A percentile compares a stretch with the other conserved stretches of the same genome.
Evolutionary conservation across 2,113 vertebrate species (phyloP).

Genomic region (Oryzias javanicus): DNA sequence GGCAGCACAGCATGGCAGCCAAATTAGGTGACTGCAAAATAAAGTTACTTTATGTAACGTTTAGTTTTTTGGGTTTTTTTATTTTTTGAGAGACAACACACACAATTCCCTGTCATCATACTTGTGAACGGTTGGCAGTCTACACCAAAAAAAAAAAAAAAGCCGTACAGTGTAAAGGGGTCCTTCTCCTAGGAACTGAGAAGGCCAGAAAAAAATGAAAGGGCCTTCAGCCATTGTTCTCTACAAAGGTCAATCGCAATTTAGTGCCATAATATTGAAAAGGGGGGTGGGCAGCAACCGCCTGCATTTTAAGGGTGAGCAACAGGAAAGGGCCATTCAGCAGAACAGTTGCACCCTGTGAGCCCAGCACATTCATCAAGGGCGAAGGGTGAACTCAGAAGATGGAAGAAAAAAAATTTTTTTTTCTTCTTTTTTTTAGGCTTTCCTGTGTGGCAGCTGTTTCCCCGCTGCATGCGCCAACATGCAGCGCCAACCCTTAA

Average conservation of each 20-base stretch:
- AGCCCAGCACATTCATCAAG: slow-evolving; percentile 69
- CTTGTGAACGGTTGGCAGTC: slow-evolving; percentile 60
- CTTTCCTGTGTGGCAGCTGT: slow-evolving; percentile 53
- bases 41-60: slow-evolving; percentile 16
- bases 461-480: slow-evolving; percentile 29
- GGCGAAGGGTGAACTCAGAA: slow-evolving; percentile 57
- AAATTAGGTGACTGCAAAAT: slow-evolving; percentile 32
- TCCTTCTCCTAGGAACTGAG: slow-evolving; percentile 59
- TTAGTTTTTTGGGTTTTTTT: slow-evolving; percentile 18
- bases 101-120: slow-evolving; percentile 24
- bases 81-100: slow-evolving; percentile 1
- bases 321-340: slow-evolving; percentile 75
- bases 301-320: slow-evolving; percentile 64
- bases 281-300: slow-evolving; percentile 48
- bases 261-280: slow-evolving; percentile 71
- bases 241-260: slow-evolving; percentile 80
- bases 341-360: slow-evolving; percentile 65
- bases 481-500: slow-evolving; percentile 52
- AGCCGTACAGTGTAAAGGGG: slow-evolving; percentile 43
- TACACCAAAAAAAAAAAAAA: slow-evolving; percentile 53
- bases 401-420: slow-evolving; percentile 15
- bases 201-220: slow-evolving; percentile 69
- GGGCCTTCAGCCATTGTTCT: slow-evolving; percentile 79
- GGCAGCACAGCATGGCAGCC: slow-evolving; percentile 27
- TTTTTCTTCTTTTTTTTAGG: slow-evolving; percentile 31